phyloP scores from a whole-genome alignment of 2,113 vertebrate species.

The Grammomys surdaster region DNA sequence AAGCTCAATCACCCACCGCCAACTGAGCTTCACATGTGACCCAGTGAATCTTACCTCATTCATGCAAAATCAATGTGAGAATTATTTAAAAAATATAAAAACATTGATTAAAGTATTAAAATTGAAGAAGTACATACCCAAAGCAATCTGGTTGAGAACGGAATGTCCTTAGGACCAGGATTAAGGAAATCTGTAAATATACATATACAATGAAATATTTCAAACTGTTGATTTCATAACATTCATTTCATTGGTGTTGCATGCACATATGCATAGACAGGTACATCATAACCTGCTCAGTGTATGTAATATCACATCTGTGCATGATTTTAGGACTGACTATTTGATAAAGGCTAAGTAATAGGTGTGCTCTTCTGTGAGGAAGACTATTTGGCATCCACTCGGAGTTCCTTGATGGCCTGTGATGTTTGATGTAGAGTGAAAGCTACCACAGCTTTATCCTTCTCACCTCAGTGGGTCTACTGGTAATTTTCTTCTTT shows the following conservation, averaged over 20 bases:
- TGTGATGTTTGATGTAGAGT: neutral
- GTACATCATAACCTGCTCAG: neutral
- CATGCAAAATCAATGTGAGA: neutral
- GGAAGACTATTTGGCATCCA: neutral
- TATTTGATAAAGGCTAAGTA: neutral
- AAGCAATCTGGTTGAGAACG: no score
- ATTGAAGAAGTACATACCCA: neutral
- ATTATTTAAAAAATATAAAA: neutral
- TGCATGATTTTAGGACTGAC: neutral
- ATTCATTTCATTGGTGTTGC: neutral
- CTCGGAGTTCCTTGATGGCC: no score
- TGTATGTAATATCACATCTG: neutral
- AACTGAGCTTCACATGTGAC: neutral
- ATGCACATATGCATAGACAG: neutral
- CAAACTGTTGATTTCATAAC: neutral
- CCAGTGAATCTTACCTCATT: neutral
- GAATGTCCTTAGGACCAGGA: neutral
- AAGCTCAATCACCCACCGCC: neutral
- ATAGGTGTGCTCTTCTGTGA: neutral
- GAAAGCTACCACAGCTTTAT: neutral
- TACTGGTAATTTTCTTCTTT: neutral
- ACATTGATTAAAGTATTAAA: neutral
- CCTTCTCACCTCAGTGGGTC: neutral
- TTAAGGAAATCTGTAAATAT: neutral
- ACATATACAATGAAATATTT: neutral